Evolutionary conservation across 2,888 invertebrate species (phyloP).

Genomic region (Drosophila macrospina): DNA sequence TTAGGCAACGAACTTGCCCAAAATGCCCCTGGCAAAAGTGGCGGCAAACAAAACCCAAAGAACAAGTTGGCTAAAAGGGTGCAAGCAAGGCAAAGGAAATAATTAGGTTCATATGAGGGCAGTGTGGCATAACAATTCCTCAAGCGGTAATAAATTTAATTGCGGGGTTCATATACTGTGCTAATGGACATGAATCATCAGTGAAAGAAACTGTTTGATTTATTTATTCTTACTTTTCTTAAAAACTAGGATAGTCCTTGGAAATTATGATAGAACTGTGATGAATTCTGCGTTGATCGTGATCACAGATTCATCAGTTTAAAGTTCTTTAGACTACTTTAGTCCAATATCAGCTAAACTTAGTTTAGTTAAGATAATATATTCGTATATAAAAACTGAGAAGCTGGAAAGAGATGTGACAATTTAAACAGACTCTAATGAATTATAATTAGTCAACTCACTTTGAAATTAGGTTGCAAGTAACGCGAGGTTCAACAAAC

Average conservation of each 20-base stretch:
- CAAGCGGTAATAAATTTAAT: background rate
- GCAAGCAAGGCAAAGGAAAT: background rate
- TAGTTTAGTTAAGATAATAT: no score
- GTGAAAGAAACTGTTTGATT: background rate
- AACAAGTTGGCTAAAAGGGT: constrained; percentile 30
- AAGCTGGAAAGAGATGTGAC: background rate
- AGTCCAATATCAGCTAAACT: no score
- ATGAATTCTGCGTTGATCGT: no score
- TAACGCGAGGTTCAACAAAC: constrained; percentile 36
- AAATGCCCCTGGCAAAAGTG: constrained; percentile 6
- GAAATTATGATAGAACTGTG: no score
- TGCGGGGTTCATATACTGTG: constrained; percentile 15
- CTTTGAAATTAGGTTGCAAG: constrained; percentile 1
- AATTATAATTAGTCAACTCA: constrained; percentile 11
- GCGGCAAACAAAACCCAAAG: background rate
- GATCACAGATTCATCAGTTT: no score
- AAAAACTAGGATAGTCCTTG: no score
- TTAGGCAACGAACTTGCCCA: constrained; percentile 54
- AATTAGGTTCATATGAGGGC: constrained; percentile 6
- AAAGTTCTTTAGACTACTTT: no score
- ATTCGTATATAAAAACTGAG: background rate
- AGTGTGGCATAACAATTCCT: constrained; percentile 5
- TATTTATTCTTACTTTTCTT: background rate
- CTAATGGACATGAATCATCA: constrained; percentile 25
- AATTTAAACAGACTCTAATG: constrained; percentile 15